Evolutionary conservation across 92 coral and sea anemone genomes (phyloP).

Genomic region (Palythoa grandiflora): DNA sequence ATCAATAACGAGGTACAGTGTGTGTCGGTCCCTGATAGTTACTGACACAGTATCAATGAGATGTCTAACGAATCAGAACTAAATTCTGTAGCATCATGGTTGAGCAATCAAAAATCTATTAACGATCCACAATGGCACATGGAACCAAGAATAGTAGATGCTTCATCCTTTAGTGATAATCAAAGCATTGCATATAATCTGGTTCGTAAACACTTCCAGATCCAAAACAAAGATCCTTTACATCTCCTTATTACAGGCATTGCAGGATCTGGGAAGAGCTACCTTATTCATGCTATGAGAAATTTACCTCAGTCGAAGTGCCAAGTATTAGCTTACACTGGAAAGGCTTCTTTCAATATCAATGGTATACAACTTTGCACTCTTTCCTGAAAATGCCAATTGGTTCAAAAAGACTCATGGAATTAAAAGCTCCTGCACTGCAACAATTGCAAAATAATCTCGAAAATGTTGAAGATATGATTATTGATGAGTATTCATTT

Average conservation of each 20-base stretch:
- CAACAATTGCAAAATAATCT: not conserved
- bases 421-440: conserved; percentile 2
- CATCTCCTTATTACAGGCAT: conserved; percentile 49
- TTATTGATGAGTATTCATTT: conserved; percentile 24
- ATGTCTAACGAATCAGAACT: conserved; percentile 30
- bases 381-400: not conserved
- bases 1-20: not conserved
- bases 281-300: not conserved
- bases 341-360: no score
- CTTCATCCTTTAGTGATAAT: not conserved
- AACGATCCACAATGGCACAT: conserved; percentile 52
- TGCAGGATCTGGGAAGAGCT: conserved; percentile 14
- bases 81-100: conserved; percentile 53
- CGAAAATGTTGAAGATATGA: not conserved
- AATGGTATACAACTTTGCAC: not conserved
- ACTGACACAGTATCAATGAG: conserved; percentile 42
- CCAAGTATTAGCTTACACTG: not conserved
- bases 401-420: not conserved
- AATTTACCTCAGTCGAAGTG: not conserved
- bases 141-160: conserved; percentile 35
- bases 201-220: conserved; percentile 36
- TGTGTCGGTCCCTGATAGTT: conserved; percentile 36
- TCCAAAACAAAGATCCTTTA: conserved; percentile 26
- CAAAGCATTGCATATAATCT: not conserved
- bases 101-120: conserved; percentile 13